Evolutionary conservation across 2,797 vertebrate genomes (phyloP).

Genomic region (Lophotriccus pileatus): DNA sequence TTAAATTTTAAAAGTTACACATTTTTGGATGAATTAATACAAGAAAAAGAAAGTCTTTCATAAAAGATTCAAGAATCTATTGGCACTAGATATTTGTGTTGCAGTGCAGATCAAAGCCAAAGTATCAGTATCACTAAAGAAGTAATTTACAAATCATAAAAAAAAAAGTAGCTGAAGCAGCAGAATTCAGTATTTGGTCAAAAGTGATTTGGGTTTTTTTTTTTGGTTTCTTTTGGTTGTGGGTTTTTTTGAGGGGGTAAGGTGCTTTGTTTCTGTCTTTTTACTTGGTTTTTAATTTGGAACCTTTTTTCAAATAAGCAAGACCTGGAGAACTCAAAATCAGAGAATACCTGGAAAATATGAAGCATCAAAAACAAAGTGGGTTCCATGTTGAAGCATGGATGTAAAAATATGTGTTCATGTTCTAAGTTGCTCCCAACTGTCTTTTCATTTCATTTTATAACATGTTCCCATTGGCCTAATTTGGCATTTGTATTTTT

Average conservation of each 20-base stretch:
- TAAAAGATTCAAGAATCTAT: constrained; percentile 62
- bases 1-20: constrained; percentile 5
- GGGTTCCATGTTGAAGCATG: constrained; percentile 25
- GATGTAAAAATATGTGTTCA: background rate
- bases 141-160: background rate
- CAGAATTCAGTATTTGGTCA: constrained; percentile 39
- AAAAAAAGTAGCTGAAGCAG: constrained; percentile 40
- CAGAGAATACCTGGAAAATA: constrained; percentile 27
- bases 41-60: constrained; percentile 62
- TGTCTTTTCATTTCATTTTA: background rate
- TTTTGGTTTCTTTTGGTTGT: background rate
- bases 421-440: background rate
- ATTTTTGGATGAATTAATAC: constrained; percentile 49
- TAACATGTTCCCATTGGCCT: background rate
- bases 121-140: constrained; percentile 35
- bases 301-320: constrained; percentile 9
- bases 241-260: background rate
- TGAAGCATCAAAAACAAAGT: constrained; percentile 47
- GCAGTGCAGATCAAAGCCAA: constrained; percentile 40
- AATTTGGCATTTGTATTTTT: background rate
- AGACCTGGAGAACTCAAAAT: constrained; percentile 43
- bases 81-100: constrained; percentile 8
- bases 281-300: background rate
- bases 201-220: background rate
- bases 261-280: background rate